These are phyloP conservation scores for Bombus confusus DNA, from an alignment of 1,140 invertebrate species.

Conservation along the genomic window DNA sequence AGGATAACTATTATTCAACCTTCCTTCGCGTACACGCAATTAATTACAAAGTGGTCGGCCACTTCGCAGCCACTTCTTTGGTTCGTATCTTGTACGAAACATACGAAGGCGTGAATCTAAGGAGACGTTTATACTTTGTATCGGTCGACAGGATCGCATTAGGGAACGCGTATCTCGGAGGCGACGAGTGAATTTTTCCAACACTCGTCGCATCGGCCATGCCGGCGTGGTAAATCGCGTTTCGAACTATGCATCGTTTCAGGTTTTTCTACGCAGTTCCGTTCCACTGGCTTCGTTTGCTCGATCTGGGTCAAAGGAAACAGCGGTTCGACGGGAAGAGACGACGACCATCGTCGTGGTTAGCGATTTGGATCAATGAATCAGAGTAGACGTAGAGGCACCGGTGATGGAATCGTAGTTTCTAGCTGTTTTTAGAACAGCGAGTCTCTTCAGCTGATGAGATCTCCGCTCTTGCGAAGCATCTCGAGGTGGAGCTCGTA, in stretches of 20 bases:
- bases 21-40: constrained; percentile 24
- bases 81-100: constrained; percentile 33
- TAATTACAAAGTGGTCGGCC: not conserved
- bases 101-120: not conserved
- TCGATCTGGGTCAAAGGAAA: not conserved
- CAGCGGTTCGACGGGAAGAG: not conserved
- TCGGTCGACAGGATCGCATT: not conserved
- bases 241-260: too few species aligned
- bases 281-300: not conserved
- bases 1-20: constrained; percentile 22
- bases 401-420: not conserved
- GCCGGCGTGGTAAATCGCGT: not conserved
- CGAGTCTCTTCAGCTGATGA: constrained; percentile 86
- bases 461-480: constrained; percentile 90
- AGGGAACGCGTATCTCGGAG: not conserved
- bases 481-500: constrained; percentile 94
- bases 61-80: constrained; percentile 31
- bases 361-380: not conserved
- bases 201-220: not conserved
- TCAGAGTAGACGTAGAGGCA: not conserved
- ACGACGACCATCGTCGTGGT: not conserved
- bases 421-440: not conserved
- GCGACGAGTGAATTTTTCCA: not conserved
- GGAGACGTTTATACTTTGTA: not conserved
- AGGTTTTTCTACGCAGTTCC: too few species aligned